phyloP scores from a whole-genome alignment of 2,113 vertebrate species.

The Todiramphus chloris region DNA sequence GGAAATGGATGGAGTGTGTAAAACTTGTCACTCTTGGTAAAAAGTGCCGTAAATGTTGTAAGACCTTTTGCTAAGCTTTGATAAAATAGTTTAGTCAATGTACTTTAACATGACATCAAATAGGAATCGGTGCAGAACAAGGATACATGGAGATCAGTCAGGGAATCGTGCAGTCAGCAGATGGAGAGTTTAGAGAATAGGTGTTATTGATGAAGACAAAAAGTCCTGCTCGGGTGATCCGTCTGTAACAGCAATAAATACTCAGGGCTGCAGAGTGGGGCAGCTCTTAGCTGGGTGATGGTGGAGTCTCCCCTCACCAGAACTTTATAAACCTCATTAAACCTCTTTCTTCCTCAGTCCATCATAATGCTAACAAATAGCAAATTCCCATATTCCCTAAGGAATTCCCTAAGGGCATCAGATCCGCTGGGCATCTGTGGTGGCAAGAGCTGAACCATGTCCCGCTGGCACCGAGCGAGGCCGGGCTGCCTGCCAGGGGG shows the following conservation, averaged over 20 bases:
- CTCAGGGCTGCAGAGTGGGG: neutral
- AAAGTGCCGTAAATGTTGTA: neutral
- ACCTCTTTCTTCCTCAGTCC: neutral
- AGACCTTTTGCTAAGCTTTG: neutral
- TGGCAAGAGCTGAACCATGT: accelerated
- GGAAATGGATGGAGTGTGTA: neutral
- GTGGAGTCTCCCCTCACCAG: neutral
- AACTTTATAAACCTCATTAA: neutral
- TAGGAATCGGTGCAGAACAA: neutral
- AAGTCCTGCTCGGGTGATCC: neutral
- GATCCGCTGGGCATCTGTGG: neutral
- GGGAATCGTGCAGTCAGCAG: neutral
- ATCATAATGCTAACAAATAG: neutral
- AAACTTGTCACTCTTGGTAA: neutral
- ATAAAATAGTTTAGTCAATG: neutral
- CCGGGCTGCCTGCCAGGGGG: accelerated
- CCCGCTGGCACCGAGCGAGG: accelerated
- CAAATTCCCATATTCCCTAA: neutral
- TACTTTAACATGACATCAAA: neutral
- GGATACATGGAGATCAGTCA: neutral
- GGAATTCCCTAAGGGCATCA: too few relatives aligned
- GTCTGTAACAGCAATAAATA: neutral
- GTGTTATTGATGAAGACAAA: neutral
- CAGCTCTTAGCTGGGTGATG: neutral
- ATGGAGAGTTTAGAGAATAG: neutral